Conservation (phyloP, 2,113 vertebrate species). For the Gracilinanus agilis region DNA sequence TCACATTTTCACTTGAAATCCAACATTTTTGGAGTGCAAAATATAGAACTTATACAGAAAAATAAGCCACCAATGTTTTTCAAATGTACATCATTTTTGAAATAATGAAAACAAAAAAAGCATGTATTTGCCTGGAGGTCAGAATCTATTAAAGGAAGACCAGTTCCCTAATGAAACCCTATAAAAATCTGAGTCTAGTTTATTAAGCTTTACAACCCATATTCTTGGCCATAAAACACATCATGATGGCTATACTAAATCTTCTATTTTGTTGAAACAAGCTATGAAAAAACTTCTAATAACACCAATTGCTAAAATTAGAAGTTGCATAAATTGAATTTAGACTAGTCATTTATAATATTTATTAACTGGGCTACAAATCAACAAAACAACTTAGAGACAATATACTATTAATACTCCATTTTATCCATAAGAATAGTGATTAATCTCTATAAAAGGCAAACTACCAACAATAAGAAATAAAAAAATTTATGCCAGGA, state of each 20-base stretch:
- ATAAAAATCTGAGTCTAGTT: neutral
- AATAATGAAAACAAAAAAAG: neutral
- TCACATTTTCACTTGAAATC: neutral
- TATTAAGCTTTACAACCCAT: neutral
- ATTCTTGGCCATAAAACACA: neutral
- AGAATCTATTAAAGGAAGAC: neutral
- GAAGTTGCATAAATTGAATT: neutral
- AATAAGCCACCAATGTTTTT: neutral
- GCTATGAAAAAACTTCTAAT: neutral
- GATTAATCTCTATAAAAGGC: neutral
- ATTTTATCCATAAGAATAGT: neutral
- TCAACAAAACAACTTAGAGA: neutral
- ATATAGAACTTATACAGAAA: slow-evolving; percentile 27
- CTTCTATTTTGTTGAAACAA: neutral
- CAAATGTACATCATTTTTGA: neutral
- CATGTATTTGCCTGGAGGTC: neutral
- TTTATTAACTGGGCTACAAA: neutral
- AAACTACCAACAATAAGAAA: neutral
- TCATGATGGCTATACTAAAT: neutral
- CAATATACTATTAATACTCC: neutral
- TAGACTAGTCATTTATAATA: neutral
- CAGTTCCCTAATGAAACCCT: neutral
- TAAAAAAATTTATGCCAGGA: neutral
- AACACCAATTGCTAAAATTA: neutral
- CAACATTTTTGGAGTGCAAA: neutral